Percentiles rank a stretch among this genome's conserved stretches.
Conservation (phyloP, 2,113 vertebrate genomes). For the Strix uralensis region DNA sequence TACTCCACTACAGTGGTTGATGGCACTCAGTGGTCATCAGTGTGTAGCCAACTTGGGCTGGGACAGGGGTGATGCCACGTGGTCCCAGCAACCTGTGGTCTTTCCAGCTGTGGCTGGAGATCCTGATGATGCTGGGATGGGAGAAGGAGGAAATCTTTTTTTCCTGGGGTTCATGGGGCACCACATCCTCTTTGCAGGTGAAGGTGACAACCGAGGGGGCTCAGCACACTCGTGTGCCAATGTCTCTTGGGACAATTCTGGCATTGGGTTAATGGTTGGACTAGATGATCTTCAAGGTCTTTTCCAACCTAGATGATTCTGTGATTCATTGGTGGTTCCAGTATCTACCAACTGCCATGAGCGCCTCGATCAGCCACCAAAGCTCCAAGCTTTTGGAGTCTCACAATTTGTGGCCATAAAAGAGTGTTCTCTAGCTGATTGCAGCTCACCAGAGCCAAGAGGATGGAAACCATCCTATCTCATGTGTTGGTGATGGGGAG, state of each 20-base stretch:
- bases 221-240: not conserved
- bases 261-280: too few relatives aligned
- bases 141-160: not conserved
- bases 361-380: not conserved
- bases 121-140: not conserved
- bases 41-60: not conserved
- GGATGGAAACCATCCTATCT: not conserved
- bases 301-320: too few relatives aligned
- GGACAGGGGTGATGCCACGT: rapidly evolving
- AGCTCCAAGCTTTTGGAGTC: not conserved
- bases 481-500: not conserved
- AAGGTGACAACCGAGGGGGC: not conserved
- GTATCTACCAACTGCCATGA: not conserved
- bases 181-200: not conserved
- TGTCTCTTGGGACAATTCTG: not conserved
- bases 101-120: not conserved
- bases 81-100: not conserved
- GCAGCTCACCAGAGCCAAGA: not conserved
- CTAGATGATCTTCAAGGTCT: too few relatives aligned
- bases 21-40: rapidly evolving
- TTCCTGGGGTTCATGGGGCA: not conserved
- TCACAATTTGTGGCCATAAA: not conserved
- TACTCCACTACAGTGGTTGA: rapidly evolving
- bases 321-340: not conserved
- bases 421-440: not conserved